Conservation (phyloP, 2,113 vertebrate species). For the Rhinopithecus roxellana region DNA sequence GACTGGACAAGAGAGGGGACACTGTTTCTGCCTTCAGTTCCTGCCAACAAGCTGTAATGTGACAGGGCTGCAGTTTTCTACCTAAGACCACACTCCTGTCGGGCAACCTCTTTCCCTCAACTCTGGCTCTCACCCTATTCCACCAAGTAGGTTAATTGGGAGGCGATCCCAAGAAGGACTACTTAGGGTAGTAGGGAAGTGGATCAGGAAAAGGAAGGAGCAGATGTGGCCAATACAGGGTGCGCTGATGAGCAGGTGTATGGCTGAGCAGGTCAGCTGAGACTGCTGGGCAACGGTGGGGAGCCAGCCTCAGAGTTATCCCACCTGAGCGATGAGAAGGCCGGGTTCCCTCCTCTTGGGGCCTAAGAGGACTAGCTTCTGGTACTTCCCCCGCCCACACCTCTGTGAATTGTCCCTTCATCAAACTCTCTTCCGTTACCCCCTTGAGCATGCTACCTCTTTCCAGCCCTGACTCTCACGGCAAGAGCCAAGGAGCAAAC, state of each 20-base stretch:
- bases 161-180: not conserved
- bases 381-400: not conserved
- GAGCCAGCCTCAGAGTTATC: not conserved
- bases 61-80: not conserved
- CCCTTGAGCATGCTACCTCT: not conserved
- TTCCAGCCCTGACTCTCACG: not conserved
- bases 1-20: not conserved
- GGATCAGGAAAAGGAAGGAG: not conserved
- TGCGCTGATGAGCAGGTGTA: fast-evolving
- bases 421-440: not conserved
- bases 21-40: not conserved
- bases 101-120: not conserved
- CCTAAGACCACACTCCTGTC: not conserved
- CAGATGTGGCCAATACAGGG: not conserved
- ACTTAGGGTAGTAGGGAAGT: not conserved
- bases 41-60: not conserved
- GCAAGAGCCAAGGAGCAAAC: not conserved
- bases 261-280: not conserved
- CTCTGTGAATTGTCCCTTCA: not conserved
- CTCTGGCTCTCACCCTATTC: not conserved
- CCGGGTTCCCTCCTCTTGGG: not conserved
- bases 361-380: not conserved
- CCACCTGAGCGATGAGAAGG: not conserved
- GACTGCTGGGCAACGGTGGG: not conserved
- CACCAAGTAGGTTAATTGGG: not conserved